Evolutionary conservation across 2,888 invertebrate genomes (phyloP).

Genomic region (Heliothis peltigera): DNA sequence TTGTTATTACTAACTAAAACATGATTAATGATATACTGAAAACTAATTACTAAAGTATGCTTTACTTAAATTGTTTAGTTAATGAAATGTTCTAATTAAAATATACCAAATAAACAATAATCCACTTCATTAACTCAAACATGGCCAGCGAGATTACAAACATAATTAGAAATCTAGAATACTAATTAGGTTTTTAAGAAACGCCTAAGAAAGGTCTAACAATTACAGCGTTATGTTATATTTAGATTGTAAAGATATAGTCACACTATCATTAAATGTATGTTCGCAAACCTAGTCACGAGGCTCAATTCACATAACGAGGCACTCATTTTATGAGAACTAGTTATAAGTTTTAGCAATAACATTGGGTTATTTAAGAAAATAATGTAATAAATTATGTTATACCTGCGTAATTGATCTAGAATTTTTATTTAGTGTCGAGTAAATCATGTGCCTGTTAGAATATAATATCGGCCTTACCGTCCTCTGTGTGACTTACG

Average conservation of each 20-base stretch:
- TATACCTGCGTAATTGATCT: background rate
- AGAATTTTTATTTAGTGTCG: background rate
- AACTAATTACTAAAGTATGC: background rate
- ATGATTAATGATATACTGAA: slow-evolving; percentile 1
- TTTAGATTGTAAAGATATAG: background rate
- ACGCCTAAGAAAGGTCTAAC: slow-evolving; percentile 8
- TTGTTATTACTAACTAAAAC: background rate
- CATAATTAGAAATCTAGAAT: slow-evolving; percentile 26
- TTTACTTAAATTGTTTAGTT: background rate
- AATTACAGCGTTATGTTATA: slow-evolving; percentile 23
- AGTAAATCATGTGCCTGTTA: background rate
- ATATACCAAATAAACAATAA: background rate
- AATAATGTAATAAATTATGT: background rate
- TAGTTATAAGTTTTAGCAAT: too few species aligned
- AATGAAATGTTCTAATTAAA: slow-evolving; percentile 2
- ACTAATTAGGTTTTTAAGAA: slow-evolving; percentile 27
- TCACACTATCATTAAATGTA: background rate
- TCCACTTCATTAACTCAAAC: background rate
- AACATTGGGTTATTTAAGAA: background rate
- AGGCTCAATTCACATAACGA: too few species aligned
- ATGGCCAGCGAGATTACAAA: slow-evolving; percentile 9
- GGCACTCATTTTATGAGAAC: too few species aligned
- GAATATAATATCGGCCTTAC: background rate
- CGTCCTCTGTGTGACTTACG: slow-evolving; percentile 6
- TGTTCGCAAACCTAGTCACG: too few species aligned